Evolutionary conservation across 64 coral and sea anemone genomes (phyloP).

Genomic region (Anthopleura sola): DNA sequence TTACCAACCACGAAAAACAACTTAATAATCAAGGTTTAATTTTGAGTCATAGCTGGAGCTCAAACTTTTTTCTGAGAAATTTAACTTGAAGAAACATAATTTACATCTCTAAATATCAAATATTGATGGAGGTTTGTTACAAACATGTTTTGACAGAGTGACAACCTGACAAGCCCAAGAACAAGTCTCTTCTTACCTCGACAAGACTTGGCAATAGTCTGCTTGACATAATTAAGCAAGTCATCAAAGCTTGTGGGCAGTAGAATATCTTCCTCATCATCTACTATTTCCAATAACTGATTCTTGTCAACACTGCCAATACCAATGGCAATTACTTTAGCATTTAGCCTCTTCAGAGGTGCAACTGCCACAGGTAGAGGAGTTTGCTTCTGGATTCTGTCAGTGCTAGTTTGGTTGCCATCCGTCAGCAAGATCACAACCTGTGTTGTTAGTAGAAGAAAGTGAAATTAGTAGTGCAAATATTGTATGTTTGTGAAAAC

Average conservation of each 20-base stretch:
- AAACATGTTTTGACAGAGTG: too few species aligned
- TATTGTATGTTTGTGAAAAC: too few species aligned
- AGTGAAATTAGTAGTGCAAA: neutral
- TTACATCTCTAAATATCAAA: too few species aligned
- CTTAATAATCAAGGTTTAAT: too few species aligned
- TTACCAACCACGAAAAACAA: too few species aligned
- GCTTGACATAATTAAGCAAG: slow-evolving; percentile 43
- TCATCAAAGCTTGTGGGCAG: slow-evolving; percentile 43
- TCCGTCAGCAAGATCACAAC: slow-evolving; percentile 79
- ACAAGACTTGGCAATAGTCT: slow-evolving; percentile 64
- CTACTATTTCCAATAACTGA: slow-evolving; percentile 52
- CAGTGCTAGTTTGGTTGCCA: slow-evolving; percentile 75
- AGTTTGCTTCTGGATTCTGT: slow-evolving; percentile 19
- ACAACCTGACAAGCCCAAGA: too few species aligned
- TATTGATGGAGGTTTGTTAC: too few species aligned
- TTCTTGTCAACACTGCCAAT: slow-evolving; percentile 82
- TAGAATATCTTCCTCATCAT: slow-evolving; percentile 51
- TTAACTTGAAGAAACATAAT: too few species aligned
- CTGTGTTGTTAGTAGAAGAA: slow-evolving; percentile 13
- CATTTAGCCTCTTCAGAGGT: slow-evolving; percentile 52
- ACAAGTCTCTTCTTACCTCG: slow-evolving; percentile 4
- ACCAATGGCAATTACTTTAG: slow-evolving; percentile 69
- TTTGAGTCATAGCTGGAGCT: too few species aligned
- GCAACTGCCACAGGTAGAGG: slow-evolving; percentile 49
- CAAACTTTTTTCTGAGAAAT: too few species aligned